Base-by-base conservation (phyloP, 2,888 invertebrate species). In the Ganaspis brasiliensis region DNA sequence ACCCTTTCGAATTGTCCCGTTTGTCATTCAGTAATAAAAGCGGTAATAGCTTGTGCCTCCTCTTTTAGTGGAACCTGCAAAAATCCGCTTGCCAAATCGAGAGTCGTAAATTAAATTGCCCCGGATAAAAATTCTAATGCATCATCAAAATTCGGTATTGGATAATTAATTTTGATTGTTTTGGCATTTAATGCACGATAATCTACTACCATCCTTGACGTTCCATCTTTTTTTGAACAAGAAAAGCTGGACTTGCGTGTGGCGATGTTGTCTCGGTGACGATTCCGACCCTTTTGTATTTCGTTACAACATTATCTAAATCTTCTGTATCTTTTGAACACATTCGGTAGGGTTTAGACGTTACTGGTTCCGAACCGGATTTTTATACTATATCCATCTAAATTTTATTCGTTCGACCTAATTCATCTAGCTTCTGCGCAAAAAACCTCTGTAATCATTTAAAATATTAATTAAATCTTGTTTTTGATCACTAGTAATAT, bases 111-210 rank as follows among this genome's bases (percentile, higher is more conserved):
- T 1, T 82, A 26, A 0, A 26, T 57, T 21, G 79, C 76, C 0
- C 74, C 76, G 0, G 49, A 19, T 59, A 83, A 56, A 35, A 61
- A 52, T 67, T 82, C 82, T 3, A 85, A 59, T 1, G 77, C 74
- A 16, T 83, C 81, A 40, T 84, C 83, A 0, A 81, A 77, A 31
- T 77, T 71, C 9, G 76, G 70, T 21, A 77, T 77, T 1, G 76
- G 73, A 31, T 70, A 70, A n/a, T 76, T 76, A 6, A 73, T 75
- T 61, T 10, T 14, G n/a, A 10, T 80, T 0, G 89, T 91, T 0
- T 82, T 78, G 1, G 74, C 70, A 79, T 91, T 91, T 3, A 90
- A 56, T n/a, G 24, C 16, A 1, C 88, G 75, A 35, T 84, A 90
- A 77, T 86, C 86, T 1, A 88, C 59, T 26, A 82, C 81, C 56